These are phyloP conservation scores for Antedon mediterranea DNA, from an alignment of 53 echinoderm and acorn worm species.

Conservation along the genomic window DNA sequence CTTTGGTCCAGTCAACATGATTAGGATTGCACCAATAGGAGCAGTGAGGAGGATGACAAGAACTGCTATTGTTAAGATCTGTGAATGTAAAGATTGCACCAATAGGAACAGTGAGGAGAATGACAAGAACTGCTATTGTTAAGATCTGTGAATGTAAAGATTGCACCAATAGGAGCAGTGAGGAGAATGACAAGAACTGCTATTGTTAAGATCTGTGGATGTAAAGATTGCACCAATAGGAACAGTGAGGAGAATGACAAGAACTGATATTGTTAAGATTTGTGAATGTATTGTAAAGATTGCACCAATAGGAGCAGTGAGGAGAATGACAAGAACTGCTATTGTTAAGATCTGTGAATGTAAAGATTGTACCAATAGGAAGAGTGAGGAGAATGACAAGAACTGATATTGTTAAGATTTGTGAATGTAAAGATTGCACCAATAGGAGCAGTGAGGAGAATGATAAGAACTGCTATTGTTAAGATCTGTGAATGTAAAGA, in stretches of 20 bases:
- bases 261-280: constrained; percentile 88
- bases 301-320: no score
- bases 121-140: constrained; percentile 87
- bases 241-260: constrained; percentile 78
- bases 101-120: constrained; percentile 70
- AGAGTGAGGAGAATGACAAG: no score
- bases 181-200: constrained; percentile 85
- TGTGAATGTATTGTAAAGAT: no score
- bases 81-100: constrained; percentile 76
- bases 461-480: no score
- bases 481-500: no score
- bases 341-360: no score
- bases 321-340: no score
- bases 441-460: no score
- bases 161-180: constrained; percentile 79
- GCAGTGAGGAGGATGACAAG: constrained; percentile 85
- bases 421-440: no score
- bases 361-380: no score
- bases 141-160: constrained; percentile 83
- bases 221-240: constrained; percentile 76
- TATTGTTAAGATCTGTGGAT: constrained; percentile 88
- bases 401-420: no score
- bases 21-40: constrained; percentile 76
- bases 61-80: constrained; percentile 89
- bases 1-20: constrained; percentile 66